phyloP scores from a whole-genome alignment of 2,797 vertebrate genomes.

The Masticophis lateralis region DNA sequence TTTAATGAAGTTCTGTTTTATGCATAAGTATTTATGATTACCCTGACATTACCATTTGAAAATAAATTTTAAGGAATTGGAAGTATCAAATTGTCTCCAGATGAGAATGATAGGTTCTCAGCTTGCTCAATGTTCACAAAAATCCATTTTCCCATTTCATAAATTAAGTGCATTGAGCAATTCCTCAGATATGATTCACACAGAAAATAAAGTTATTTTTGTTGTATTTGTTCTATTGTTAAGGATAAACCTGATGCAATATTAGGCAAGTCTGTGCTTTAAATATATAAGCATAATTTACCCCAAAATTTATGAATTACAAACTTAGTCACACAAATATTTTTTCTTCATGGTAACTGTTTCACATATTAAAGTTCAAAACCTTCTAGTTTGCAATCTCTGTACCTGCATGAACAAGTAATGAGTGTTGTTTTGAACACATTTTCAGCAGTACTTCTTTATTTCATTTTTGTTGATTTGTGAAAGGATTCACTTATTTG shows the following conservation, averaged over 20 bases:
- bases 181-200: conserved; percentile 78
- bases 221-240: conserved; percentile 70
- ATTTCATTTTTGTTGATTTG: not conserved
- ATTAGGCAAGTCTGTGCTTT: conserved; percentile 16
- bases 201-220: conserved; percentile 77
- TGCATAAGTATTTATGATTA: not conserved
- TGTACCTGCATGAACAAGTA: conserved; percentile 45
- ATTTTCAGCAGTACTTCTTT: not conserved
- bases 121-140: conserved; percentile 56
- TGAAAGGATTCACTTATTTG: not conserved
- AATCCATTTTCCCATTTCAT: conserved; percentile 75
- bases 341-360: conserved; percentile 1
- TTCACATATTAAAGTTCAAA: conserved; percentile 40
- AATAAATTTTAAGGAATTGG: conserved; percentile 38
- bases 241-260: conserved; percentile 68
- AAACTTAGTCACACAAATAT: conserved; percentile 39
- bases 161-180: conserved; percentile 78
- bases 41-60: conserved; percentile 7
- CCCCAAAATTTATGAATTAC: conserved; percentile 6
- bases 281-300: not conserved
- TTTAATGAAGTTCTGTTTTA: not conserved
- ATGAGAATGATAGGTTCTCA: conserved; percentile 42
- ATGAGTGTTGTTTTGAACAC: not conserved
- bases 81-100: conserved; percentile 34
- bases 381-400: conserved; percentile 55